phyloP scores from a whole-genome alignment of 2,797 vertebrate species.

The Epinephelus coioides region DNA sequence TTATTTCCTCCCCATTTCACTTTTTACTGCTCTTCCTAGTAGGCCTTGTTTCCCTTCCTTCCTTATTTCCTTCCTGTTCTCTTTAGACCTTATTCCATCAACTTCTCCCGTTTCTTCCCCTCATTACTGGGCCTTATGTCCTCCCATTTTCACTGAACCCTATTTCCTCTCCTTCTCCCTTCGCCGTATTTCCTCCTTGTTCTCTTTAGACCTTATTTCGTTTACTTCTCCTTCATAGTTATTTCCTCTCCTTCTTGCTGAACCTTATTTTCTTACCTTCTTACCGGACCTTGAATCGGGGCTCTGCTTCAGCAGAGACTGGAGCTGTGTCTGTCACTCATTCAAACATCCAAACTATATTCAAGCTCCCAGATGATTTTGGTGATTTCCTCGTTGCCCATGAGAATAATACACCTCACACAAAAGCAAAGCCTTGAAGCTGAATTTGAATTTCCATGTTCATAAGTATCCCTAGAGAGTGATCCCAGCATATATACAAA shows the following conservation, averaged over 20 bases:
- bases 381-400: constrained; percentile 3
- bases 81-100: constrained; percentile 32
- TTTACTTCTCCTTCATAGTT: not conserved
- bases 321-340: constrained; percentile 8
- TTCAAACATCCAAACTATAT: constrained; percentile 25
- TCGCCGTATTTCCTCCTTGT: not conserved
- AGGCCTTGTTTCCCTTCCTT: too few relatives aligned
- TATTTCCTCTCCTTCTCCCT: not conserved
- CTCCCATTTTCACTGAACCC: constrained; percentile 4
- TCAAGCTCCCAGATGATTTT: constrained; percentile 1
- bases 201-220: constrained; percentile 29
- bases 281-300: not conserved
- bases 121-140: not conserved
- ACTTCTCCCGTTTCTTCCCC: not conserved
- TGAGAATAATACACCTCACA: not conserved
- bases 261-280: not conserved
- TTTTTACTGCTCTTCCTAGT: not conserved
- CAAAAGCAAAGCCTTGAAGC: constrained; percentile 20
- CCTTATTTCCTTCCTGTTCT: not conserved
- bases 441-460: constrained; percentile 10
- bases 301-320: not conserved
- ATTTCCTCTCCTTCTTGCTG: not conserved
- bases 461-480: not conserved
- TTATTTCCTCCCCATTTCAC: constrained; percentile 12
- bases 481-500: constrained; percentile 1